A percentile compares a stretch with the other conserved stretches of the same genome.
Conservation (phyloP, 2,113 vertebrate species). For the Atractosteus spatula region DNA sequence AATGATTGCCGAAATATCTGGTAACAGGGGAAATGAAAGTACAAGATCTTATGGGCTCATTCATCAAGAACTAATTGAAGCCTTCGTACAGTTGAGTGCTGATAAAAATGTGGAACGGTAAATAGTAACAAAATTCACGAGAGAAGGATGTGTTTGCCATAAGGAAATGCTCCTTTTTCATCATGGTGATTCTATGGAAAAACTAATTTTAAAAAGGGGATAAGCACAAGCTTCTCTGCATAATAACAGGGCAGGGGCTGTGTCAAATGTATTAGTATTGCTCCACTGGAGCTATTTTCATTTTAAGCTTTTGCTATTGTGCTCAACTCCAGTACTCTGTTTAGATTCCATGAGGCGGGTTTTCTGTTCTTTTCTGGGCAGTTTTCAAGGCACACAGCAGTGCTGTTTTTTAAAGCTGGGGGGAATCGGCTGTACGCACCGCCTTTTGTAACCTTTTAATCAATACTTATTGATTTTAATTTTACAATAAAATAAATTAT, state of each 20-base stretch:
- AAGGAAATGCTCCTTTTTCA: conserved; percentile 76
- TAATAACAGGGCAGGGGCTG: conserved; percentile 74
- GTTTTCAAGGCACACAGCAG: neutral
- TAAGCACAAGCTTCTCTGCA: conserved; percentile 70
- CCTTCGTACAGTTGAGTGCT: conserved; percentile 90
- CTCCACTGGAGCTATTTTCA: conserved; percentile 86
- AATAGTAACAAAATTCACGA: conserved; percentile 80
- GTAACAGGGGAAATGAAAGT: conserved; percentile 90
- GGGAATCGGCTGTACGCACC: conserved; percentile 53
- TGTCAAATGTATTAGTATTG: conserved; percentile 88
- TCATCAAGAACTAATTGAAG: conserved; percentile 99
- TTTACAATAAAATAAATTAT: conserved; percentile 65
- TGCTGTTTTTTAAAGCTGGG: conserved; percentile 26
- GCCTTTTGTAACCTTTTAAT: conserved; percentile 62
- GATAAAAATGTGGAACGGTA: conserved; percentile 88
- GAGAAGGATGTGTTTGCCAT: conserved; percentile 79
- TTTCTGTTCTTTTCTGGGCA: conserved; percentile 6
- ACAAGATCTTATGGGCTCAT: conserved; percentile 92
- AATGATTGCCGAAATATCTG: conserved; percentile 86
- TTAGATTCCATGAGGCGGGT: conserved; percentile 72
- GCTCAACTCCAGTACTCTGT: conserved; percentile 76
- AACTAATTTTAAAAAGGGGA: conserved; percentile 65
- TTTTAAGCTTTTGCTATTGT: conserved; percentile 82
- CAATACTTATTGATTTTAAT: conserved; percentile 67
- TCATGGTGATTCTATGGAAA: conserved; percentile 50